These are phyloP conservation scores for Blastobasis adustella DNA, from an alignment of 2,888 invertebrate genomes.

Conservation along the genomic window DNA sequence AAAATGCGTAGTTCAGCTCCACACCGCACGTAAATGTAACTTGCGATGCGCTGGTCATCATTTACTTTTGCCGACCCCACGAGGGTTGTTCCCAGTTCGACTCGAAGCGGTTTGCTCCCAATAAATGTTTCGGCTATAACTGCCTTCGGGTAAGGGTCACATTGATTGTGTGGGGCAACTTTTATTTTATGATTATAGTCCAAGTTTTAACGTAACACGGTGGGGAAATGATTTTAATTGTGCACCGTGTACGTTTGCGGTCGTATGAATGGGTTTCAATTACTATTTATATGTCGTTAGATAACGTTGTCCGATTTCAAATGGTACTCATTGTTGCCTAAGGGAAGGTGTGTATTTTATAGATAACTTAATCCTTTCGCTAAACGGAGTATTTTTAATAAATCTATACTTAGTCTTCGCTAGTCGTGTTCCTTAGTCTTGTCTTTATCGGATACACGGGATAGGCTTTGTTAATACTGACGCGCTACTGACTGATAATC, in stretches of 20 bases:
- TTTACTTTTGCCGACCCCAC: conserved; percentile 26
- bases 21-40: not conserved
- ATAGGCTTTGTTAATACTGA: too few species aligned
- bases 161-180: conserved; percentile 32
- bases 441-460: too few species aligned
- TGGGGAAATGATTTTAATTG: conserved; percentile 17
- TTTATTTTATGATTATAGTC: conserved; percentile 34
- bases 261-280: conserved; percentile 4
- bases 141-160: not conserved
- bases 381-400: too few species aligned
- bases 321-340: too few species aligned
- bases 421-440: too few species aligned
- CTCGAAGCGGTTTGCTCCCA: conserved; percentile 10
- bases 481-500: too few species aligned
- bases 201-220: conserved; percentile 19
- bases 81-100: conserved; percentile 34
- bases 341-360: too few species aligned
- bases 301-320: too few species aligned
- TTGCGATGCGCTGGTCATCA: conserved; percentile 12
- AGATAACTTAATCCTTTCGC: too few species aligned
- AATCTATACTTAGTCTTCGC: too few species aligned
- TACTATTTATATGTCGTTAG: conserved; percentile 6
- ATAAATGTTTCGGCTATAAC: not conserved
- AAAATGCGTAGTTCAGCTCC: not conserved
- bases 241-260: conserved; percentile 8